Conservation (phyloP, 2,888 invertebrate genomes). For the Caenorhabditis macrosperma region DNA sequence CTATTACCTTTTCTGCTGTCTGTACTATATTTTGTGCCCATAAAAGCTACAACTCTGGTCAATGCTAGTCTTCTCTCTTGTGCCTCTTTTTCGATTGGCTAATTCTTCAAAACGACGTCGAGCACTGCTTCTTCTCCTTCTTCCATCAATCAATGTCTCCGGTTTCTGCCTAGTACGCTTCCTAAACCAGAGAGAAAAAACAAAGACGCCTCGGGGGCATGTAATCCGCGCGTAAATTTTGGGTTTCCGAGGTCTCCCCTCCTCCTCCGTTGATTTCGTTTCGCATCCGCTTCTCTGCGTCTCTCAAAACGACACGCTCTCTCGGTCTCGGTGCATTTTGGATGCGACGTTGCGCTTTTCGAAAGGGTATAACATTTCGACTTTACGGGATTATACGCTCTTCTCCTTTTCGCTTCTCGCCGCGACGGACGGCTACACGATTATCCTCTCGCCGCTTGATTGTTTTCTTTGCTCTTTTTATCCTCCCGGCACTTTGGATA, state of each 20-base stretch:
- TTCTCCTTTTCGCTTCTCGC: constrained; percentile 7
- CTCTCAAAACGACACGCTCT: constrained; percentile 4
- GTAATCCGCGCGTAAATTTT: not conserved
- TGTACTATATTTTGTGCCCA: constrained; percentile 56
- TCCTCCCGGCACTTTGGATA: not conserved
- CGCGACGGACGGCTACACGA: not conserved
- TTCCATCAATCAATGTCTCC: constrained; percentile 36
- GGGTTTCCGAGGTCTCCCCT: not conserved
- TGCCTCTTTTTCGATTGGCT: not conserved
- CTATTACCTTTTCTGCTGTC: constrained; percentile 47
- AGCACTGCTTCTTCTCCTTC: not conserved
- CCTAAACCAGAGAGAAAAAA: not conserved
- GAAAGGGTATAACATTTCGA: constrained; percentile 46
- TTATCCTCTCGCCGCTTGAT: constrained; percentile 11
- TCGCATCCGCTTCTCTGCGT: constrained; percentile 11
- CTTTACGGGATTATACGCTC: constrained; percentile 45
- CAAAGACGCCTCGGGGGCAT: not conserved
- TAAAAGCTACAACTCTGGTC: constrained; percentile 52
- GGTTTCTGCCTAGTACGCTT: not conserved
- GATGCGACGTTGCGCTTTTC: constrained; percentile 23
- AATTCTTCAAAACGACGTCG: not conserved
- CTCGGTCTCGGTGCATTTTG: constrained; percentile 22
- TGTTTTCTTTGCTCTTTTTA: constrained; percentile 7
- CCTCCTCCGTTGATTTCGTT: constrained; percentile 30
- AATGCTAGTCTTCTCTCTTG: not conserved